Base-by-base conservation (phyloP, 2,888 invertebrate genomes). In the Hipparchia semele region DNA sequence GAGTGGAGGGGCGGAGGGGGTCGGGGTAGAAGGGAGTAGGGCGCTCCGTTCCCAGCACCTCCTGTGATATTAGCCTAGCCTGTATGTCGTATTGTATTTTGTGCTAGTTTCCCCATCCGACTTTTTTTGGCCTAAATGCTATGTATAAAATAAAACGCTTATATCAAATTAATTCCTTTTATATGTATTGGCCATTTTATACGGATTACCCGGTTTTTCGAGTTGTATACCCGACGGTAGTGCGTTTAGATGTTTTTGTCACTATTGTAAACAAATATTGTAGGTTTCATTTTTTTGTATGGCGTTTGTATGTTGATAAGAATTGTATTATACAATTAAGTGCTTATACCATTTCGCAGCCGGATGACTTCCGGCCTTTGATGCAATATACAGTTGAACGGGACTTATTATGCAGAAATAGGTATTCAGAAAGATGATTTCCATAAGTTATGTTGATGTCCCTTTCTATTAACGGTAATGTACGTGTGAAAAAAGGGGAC, bases 61-160 rank as follows among this genome's bases (percentile, higher is more conserved):
- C 89, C 93, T 94, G 93, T 94, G 93, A 94, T 94, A 94, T 94
- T 94, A 94, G 93, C 90, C 91, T 94, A 94, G 92, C 91, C 90
- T 92, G 89, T 91, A 90, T 92, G 90, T 92, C 88, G 93, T 92
- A 90, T 92, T 91, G 76, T 76, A 76, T 76, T 74, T 74, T 76
- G 92, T 92, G 92, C 93, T 92, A 92, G 91, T 90, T 91, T 89
- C 84, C 89, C 88, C 87, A 87, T 87, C 86, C 86, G 82, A 84
- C 80, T 87, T 88, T 87, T 73, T 91, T 90, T 88, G 86, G 85
- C 89, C 84, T 87, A 87, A 85, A 87, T 86, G 90, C 91, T 90
- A 79, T 90, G 87, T 90, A 90, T 87, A 87, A 23, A 87, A 81
- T 73, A 79, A 78, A 78, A 78, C 75, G 82, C 83, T 91, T 89